Conservation (phyloP, 2,113 vertebrate genomes). For the Perccottus glenii region DNA sequence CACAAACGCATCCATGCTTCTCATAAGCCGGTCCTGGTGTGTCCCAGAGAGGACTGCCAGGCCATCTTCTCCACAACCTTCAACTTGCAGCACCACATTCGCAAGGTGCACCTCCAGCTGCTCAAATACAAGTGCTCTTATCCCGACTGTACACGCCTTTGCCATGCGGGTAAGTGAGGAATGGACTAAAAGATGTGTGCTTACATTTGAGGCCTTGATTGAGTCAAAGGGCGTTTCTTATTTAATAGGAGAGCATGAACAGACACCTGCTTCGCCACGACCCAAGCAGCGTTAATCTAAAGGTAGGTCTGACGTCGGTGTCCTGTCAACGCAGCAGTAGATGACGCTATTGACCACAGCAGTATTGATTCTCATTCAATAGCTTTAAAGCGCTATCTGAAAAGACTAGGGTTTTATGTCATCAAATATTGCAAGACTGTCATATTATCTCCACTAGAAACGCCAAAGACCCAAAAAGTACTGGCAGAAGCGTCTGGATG, state of each 20-base stretch:
- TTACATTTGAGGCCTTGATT: neutral
- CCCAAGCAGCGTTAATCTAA: slow-evolving; percentile 48
- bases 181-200: neutral
- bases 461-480: slow-evolving; percentile 62
- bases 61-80: slow-evolving; percentile 82
- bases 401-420: no score
- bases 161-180: slow-evolving; percentile 76
- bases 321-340: neutral
- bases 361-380: slow-evolving; percentile 16
- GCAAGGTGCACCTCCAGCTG: slow-evolving; percentile 81
- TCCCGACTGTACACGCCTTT: slow-evolving; percentile 75
- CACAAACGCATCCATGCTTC: slow-evolving; percentile 76
- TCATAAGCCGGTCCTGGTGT: slow-evolving; percentile 73
- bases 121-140: slow-evolving; percentile 77
- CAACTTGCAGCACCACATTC: slow-evolving; percentile 84
- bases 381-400: no score
- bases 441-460: slow-evolving; percentile 27
- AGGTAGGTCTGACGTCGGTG: slow-evolving; percentile 49
- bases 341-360: neutral
- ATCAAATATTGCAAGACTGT: neutral
- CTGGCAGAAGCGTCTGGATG: slow-evolving; percentile 77
- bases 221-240: no score
- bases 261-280: slow-evolving; percentile 80
- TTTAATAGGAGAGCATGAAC: slow-evolving; percentile 77
- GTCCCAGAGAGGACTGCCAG: slow-evolving; percentile 77